These are phyloP conservation scores for Polyodon spathula DNA, from an alignment of 2,113 vertebrate genomes.

Conservation along the genomic window DNA sequence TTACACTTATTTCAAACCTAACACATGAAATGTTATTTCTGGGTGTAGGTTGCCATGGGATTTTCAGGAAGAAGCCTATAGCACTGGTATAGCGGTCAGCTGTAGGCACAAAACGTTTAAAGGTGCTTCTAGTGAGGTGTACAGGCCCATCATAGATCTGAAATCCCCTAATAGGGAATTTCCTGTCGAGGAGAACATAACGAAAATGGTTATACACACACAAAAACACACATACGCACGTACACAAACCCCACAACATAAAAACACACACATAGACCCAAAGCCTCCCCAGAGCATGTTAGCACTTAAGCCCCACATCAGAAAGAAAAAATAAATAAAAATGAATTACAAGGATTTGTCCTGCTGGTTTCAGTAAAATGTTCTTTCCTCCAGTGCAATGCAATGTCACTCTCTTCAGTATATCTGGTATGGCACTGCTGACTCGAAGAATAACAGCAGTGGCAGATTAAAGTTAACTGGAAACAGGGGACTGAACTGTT, in stretches of 20 bases:
- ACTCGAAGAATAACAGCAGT: not conserved
- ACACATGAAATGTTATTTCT: constrained; percentile 85
- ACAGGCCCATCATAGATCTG: constrained; percentile 95
- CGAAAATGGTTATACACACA: not conserved
- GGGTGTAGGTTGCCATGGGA: constrained; percentile 91
- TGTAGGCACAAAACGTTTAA: constrained; percentile 75
- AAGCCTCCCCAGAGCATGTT: too few species aligned
- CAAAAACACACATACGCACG: not conserved
- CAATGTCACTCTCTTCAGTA: not conserved
- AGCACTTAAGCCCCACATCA: too few species aligned
- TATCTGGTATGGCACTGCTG: too few species aligned
- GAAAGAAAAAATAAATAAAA: too few species aligned
- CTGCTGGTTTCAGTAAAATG: not conserved
- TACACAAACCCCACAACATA: not conserved
- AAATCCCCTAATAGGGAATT: constrained; percentile 91
- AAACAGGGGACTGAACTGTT: too few species aligned
- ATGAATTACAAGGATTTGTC: too few species aligned
- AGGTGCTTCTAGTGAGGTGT: constrained; percentile 76
- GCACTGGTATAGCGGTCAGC: constrained; percentile 81
- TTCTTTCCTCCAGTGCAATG: too few species aligned
- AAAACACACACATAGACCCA: too few species aligned
- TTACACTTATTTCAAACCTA: constrained; percentile 76
- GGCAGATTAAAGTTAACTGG: constrained; percentile 5
- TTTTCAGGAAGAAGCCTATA: constrained; percentile 89
- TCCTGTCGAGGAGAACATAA: constrained; percentile 59